Percentiles rank a stretch among this genome's conserved stretches.
phyloP scores from a whole-genome alignment of 2,113 vertebrate genomes.

The Melanerpes formicivorus region DNA sequence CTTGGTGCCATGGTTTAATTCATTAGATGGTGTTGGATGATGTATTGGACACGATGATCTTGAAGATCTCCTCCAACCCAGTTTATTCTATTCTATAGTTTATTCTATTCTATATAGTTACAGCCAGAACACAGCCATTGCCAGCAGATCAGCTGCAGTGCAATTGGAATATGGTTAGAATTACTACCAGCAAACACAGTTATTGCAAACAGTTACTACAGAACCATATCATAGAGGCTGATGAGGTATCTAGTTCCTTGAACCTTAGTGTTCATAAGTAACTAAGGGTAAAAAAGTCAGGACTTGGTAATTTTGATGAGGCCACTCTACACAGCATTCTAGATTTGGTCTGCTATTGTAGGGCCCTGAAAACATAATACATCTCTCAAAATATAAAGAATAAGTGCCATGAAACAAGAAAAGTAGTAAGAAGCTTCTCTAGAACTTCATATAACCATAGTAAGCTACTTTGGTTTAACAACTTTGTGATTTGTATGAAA shows the following conservation, averaged over 20 bases:
- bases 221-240: not conserved
- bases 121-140: not conserved
- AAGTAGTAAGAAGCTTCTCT: not conserved
- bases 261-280: not conserved
- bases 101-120: not conserved
- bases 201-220: not conserved
- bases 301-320: not conserved
- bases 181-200: not conserved
- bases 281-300: not conserved
- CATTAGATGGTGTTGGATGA: too few species aligned
- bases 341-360: not conserved
- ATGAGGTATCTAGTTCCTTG: not conserved
- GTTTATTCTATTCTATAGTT: not conserved
- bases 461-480: constrained; percentile 5
- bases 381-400: not conserved
- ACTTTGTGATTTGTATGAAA: not conserved
- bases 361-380: not conserved
- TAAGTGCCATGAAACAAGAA: not conserved
- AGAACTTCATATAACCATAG: not conserved
- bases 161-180: not conserved
- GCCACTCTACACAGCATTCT: not conserved
- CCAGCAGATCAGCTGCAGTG: not conserved
- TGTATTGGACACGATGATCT: too few species aligned
- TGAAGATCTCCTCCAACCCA: not conserved
- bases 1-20: too few species aligned